These are phyloP conservation scores for Nomada fabriciana DNA, from an alignment of 2,888 invertebrate genomes.

Conservation along the genomic window DNA sequence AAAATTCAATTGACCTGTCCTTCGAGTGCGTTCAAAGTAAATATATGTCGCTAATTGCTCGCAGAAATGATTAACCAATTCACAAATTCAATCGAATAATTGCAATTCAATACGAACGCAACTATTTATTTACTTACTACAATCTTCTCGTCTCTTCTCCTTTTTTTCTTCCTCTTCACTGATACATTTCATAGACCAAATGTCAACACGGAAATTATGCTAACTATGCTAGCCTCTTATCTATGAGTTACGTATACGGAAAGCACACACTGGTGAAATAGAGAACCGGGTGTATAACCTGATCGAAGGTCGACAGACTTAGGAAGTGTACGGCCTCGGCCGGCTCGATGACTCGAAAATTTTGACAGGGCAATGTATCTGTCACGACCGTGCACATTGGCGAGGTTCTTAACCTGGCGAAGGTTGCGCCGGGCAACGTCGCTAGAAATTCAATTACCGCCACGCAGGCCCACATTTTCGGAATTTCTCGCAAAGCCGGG, in stretches of 20 bases:
- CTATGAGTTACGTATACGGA: constrained; percentile 45
- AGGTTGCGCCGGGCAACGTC: constrained; percentile 19
- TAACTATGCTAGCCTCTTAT: neutral
- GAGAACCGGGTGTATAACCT: constrained; percentile 53
- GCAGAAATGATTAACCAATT: too few relatives aligned
- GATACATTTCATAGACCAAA: too few relatives aligned
- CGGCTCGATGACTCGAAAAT: constrained; percentile 44
- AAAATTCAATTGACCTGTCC: too few relatives aligned
- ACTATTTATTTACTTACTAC: too few relatives aligned
- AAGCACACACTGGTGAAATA: constrained; percentile 49
- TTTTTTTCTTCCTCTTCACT: too few relatives aligned
- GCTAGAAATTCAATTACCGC: constrained; percentile 32
- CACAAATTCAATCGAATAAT: too few relatives aligned
- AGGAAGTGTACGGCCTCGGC: constrained; percentile 52
- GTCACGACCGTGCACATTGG: constrained; percentile 8
- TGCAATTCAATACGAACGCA: too few relatives aligned
- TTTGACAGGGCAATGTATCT: constrained; percentile 48
- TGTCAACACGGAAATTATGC: constrained; percentile 23
- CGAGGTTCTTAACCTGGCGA: constrained; percentile 60
- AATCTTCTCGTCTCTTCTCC: too few relatives aligned
- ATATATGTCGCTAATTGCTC: too few relatives aligned
- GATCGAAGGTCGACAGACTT: constrained; percentile 48
- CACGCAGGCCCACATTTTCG: constrained; percentile 11
- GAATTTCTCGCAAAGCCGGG: constrained; percentile 29
- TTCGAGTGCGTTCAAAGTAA: too few relatives aligned